Evolutionary conservation across 2,797 vertebrate species (phyloP).

Genomic region (Parauchenoglanis ngamensis): DNA sequence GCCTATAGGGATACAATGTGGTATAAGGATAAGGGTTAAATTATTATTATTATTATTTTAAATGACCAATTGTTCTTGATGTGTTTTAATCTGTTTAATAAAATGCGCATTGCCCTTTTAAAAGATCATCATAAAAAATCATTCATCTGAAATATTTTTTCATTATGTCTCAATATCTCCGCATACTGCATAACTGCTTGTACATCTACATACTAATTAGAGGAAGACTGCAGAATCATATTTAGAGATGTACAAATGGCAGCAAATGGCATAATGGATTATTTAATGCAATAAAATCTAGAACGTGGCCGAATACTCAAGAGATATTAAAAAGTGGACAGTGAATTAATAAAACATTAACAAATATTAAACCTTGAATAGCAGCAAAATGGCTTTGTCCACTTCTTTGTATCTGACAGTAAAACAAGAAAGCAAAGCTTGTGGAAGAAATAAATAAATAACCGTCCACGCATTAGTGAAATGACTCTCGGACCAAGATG

Average conservation of each 20-base stretch:
- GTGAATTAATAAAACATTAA: not conserved
- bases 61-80: not conserved
- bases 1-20: not conserved
- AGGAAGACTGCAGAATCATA: not conserved
- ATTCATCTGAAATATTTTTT: slow-evolving; percentile 1
- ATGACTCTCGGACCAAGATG: not conserved
- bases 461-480: slow-evolving; percentile 16
- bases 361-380: slow-evolving; percentile 15
- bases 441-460: not conserved
- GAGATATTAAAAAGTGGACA: not conserved
- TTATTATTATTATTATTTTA: not conserved
- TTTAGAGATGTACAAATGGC: not conserved
- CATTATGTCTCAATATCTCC: not conserved
- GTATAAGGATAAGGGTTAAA: not conserved
- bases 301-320: not conserved
- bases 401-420: not conserved
- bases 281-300: slow-evolving; percentile 6
- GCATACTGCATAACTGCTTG: not conserved
- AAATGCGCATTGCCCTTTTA: not conserved
- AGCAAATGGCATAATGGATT: slow-evolving; percentile 9
- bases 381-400: slow-evolving; percentile 11
- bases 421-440: not conserved
- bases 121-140: not conserved
- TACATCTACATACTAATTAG: not conserved
- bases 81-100: not conserved